Percentiles rank a stretch among this genome's conserved stretches.
Evolutionary conservation across 2,113 vertebrate genomes (phyloP).

Genomic region (Rallus limicola): DNA sequence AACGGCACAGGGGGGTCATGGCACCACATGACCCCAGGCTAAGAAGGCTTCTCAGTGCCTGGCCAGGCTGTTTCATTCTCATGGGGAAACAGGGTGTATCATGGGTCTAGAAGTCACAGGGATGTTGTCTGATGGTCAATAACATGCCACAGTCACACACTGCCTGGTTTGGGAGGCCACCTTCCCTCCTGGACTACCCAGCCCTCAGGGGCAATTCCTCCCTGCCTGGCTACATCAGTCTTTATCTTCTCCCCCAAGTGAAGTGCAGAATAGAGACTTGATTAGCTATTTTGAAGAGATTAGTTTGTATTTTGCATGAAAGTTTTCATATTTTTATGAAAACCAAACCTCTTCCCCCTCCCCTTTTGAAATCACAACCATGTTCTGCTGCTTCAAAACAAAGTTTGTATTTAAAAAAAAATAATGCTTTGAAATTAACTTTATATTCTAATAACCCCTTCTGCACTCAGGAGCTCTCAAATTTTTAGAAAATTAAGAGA

Average conservation of each 20-base stretch:
- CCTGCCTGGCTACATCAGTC: fast-evolving
- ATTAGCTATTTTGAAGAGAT: background rate
- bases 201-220: fast-evolving
- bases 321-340: background rate
- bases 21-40: background rate
- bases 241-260: no score
- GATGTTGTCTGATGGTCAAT: background rate
- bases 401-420: background rate
- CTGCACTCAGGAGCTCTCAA: background rate
- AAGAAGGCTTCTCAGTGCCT: background rate
- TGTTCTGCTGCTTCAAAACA: background rate
- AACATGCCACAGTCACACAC: fast-evolving
- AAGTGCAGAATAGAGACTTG: background rate
- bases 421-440: background rate
- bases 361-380: background rate
- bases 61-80: background rate
- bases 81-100: background rate
- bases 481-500: background rate
- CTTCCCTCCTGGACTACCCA: background rate
- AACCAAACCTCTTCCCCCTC: background rate
- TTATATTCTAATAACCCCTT: background rate
- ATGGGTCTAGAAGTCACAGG: background rate
- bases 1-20: background rate
- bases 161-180: background rate
- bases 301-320: background rate